phyloP scores from a whole-genome alignment of 2,888 invertebrate species.

The Mayetiola destructor region DNA sequence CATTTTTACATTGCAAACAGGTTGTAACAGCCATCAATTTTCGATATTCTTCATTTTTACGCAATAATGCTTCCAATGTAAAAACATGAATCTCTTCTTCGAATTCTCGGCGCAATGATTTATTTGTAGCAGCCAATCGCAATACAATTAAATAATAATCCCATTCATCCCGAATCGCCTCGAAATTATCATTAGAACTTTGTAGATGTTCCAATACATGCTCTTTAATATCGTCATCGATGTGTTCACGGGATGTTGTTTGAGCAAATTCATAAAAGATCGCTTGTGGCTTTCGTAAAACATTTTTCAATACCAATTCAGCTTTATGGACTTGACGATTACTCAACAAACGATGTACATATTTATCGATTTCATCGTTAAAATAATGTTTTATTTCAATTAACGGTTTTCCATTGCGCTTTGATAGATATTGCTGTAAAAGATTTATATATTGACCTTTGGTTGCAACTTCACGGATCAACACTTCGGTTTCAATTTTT shows the following conservation, averaged over 20 bases:
- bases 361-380: slow-evolving; percentile 29
- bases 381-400: slow-evolving; percentile 26
- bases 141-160: slow-evolving; percentile 6
- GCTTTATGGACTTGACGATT: slow-evolving; percentile 31
- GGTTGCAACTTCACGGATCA: slow-evolving; percentile 27
- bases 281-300: slow-evolving; percentile 28
- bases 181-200: slow-evolving; percentile 37
- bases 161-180: slow-evolving; percentile 27
- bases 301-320: slow-evolving; percentile 28
- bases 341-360: slow-evolving; percentile 29
- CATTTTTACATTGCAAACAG: slow-evolving; percentile 30
- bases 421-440: slow-evolving; percentile 30
- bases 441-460: slow-evolving; percentile 32
- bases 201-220: slow-evolving; percentile 51
- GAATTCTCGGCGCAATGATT: background rate
- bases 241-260: slow-evolving; percentile 35
- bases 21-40: slow-evolving; percentile 27
- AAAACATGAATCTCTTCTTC: slow-evolving; percentile 22
- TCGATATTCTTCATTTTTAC: slow-evolving; percentile 26
- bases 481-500: slow-evolving; percentile 23
- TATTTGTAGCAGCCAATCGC: background rate
- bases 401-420: slow-evolving; percentile 22
- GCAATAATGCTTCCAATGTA: slow-evolving; percentile 30
- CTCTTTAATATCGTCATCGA: slow-evolving; percentile 44
- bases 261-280: slow-evolving; percentile 37